These are phyloP conservation scores for Drosophila pegasa DNA, from an alignment of 2,888 invertebrate species.

Conservation along the genomic window DNA sequence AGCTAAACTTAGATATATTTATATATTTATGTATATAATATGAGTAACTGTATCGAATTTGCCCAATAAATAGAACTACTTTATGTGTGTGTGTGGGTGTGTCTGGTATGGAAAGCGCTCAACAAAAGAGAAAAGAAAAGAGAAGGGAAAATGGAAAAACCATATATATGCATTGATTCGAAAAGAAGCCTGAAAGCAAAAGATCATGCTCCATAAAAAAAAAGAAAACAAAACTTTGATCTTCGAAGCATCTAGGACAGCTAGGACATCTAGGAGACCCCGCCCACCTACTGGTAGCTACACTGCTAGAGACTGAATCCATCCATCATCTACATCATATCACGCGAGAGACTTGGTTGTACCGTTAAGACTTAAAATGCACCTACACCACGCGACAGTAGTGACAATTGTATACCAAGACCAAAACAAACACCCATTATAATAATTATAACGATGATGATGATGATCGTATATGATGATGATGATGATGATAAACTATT, in stretches of 20 bases:
- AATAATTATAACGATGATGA: constrained; percentile 12
- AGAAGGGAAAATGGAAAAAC: no score
- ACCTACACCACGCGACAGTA: constrained; percentile 11
- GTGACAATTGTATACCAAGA: neutral
- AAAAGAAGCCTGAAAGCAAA: constrained; percentile 24
- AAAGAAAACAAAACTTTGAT: no score
- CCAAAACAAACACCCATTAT: constrained; percentile 23
- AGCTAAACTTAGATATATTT: constrained; percentile 43
- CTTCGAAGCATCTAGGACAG: neutral
- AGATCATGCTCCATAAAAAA: constrained; percentile 24
- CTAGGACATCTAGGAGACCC: neutral
- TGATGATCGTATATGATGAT: neutral
- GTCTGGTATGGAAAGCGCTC: constrained; percentile 24
- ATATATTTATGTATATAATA: neutral
- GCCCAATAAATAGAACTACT: constrained; percentile 24
- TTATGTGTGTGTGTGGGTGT: constrained; percentile 13
- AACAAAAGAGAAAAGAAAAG: neutral
- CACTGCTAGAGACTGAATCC: neutral
- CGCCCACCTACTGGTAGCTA: neutral
- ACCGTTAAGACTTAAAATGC: constrained; percentile 5
- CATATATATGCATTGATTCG: neutral
- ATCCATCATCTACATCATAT: neutral
- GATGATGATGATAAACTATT: neutral
- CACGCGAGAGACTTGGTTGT: neutral
- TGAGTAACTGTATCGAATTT: constrained; percentile 24